These are phyloP conservation scores for Cecropterus lyciades DNA, from an alignment of 1,140 invertebrate genomes.

Conservation along the genomic window DNA sequence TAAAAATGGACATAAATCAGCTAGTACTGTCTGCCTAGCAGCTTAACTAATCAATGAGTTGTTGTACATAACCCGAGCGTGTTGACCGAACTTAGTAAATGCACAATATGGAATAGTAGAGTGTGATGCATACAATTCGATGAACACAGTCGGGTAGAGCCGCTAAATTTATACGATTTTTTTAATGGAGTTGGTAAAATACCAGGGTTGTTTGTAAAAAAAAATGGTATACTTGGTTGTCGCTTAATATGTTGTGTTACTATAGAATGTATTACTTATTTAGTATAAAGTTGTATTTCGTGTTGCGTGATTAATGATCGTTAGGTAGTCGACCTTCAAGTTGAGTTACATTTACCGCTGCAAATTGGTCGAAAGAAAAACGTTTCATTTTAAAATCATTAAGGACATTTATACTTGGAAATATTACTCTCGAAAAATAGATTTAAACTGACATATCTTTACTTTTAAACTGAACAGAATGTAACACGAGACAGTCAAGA, in stretches of 20 bases:
- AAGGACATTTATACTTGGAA: too few species aligned
- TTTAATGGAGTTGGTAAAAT: background rate
- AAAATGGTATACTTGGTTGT: conserved; percentile 3
- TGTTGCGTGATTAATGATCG: background rate
- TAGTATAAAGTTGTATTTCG: background rate
- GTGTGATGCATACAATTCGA: conserved; percentile 12
- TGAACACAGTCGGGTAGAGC: conserved; percentile 9
- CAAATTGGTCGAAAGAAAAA: too few species aligned
- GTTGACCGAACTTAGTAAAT: conserved; percentile 19
- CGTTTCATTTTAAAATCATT: too few species aligned
- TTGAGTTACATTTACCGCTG: background rate
- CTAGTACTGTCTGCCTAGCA: conserved; percentile 42
- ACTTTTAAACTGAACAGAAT: too few species aligned
- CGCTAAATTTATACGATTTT: conserved; percentile 1
- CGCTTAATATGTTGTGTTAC: background rate
- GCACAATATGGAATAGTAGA: conserved; percentile 11
- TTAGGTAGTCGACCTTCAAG: background rate
- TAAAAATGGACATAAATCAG: conserved; percentile 53
- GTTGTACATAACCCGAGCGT: conserved; percentile 4
- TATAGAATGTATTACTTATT: background rate
- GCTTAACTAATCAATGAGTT: conserved; percentile 25
- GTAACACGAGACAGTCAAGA: too few species aligned
- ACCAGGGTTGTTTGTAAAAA: conserved; percentile 9
- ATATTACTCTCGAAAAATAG: too few species aligned
- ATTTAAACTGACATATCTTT: too few species aligned